Base-by-base conservation (phyloP, 2,888 invertebrate genomes). In the Trilocha varians region DNA sequence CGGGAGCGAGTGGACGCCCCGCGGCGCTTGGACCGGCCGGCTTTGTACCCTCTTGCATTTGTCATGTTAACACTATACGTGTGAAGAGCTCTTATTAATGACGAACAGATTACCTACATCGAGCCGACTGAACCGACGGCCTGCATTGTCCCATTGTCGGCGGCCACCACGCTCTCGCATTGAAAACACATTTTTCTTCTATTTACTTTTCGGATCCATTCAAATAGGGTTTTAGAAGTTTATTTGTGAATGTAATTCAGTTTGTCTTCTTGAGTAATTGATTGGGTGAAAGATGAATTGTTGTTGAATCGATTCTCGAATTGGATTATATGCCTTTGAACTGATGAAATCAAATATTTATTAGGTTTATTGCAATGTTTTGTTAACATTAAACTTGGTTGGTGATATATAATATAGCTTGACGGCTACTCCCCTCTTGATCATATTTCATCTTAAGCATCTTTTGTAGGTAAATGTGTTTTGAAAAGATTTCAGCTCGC, bases 11-110 rank as follows among this genome's bases (percentile, higher is more conserved):
- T 54, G 50, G 57, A 70, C 71, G 65, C 67, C 74, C 75, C 65
- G 73, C 66, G 50, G 75, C 60, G 72, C 50, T 39, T 16, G 39
- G 38, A 33, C 45, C 48, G 44, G 46, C 52, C 54, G 49, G 52
- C 73, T 74, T 78, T 77, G 54, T 47, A 47, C 52, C 59, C 62
- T 63, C 61, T 56, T 62, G 66, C 84, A 78, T 83, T 83, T 82
- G 84, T 84, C 83, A 83, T 80, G 79, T 83, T 84, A 79, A 77
- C 83, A 77, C 82, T 71, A 71, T 74, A 77, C 72, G 77, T 77
- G 80, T 77, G 78, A 82, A 82, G 78, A 72, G 70, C 67, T 63
- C 65, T 80, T 82, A 80, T 83, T 84, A 83, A 83, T 83, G 82
- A 76, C 66, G 61, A 62, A 63, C 67, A 70, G 79, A 80, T 83